Evolutionary conservation across 2,797 vertebrate genomes (phyloP), one percentile per base, ranked within the genome.

Genomic region (Thalassophryne amazonica): DNA sequence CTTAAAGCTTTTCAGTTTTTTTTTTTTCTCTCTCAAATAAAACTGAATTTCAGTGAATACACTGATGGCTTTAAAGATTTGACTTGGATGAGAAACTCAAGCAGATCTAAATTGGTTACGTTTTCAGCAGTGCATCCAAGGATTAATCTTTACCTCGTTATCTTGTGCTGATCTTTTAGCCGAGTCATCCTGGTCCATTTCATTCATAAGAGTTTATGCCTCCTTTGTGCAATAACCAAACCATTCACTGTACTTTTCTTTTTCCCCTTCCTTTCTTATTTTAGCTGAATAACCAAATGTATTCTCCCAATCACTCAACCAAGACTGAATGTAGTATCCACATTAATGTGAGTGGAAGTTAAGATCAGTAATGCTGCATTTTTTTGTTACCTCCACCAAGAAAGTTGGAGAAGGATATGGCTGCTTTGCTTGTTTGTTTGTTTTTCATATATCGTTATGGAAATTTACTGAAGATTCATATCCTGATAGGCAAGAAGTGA

Each of bases 41-140:
- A 76, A 80, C 54, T 72, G 65, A 78, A 73, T 81, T 35, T 47
- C 50, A 77, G 73, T 67, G 45, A 75, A 74, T 19, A 24, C 4
- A 43, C 6, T 4, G 23, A 33, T 7, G 3, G 6, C 51, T 60
- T 72, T 80, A 14, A 58, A 41, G 29, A 58, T 41, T 57, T 18
- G 14, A 36, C 46, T 29, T 28, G 37, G 45, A 49, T 22, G 24
- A 38, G 47, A 49, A 43, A 54, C 36, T 30, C n/a, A 52, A 58
- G 38, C 32, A 55, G 69, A 48, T 27, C 7, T 43, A 5, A 36
- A 51, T 14, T 19, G 8, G 23, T 52, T 42, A 40, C 29, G 19
- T 45, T 36, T 23, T 51, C 16, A 56, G 46, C 19, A 37, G 38
- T 32, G 30, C 56, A 39, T 39, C 25, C 5, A 8, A 30, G 30